Evolutionary conservation across 2,888 invertebrate genomes (phyloP).

Genomic region (Catocala nupta): DNA sequence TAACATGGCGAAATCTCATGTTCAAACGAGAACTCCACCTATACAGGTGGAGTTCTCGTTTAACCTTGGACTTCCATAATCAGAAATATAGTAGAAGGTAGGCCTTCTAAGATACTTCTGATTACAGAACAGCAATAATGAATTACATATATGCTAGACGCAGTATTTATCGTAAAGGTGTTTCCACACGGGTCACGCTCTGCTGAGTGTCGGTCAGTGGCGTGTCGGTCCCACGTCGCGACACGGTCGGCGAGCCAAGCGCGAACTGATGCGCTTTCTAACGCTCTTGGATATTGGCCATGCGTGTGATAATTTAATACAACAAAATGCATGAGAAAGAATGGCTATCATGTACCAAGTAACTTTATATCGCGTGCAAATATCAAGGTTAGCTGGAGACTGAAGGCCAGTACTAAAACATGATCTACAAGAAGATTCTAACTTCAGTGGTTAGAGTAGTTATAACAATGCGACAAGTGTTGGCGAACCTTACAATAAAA

Average conservation of each 20-base stretch:
- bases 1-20: no score
- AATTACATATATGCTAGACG: conserved; percentile 29
- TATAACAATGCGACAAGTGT: no score
- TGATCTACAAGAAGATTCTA: background rate
- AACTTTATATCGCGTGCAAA: conserved; percentile 26
- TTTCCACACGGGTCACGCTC: conserved; percentile 69
- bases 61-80: no score
- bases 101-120: no score
- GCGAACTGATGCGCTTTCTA: conserved; percentile 82
- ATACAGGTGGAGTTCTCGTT: no score
- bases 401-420: background rate
- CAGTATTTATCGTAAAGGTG: conserved; percentile 52
- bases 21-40: no score
- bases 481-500: no score
- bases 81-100: no score
- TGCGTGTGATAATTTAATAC: conserved; percentile 52
- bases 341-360: conserved; percentile 23
- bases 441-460: no score
- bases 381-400: conserved; percentile 20
- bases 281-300: conserved; percentile 57
- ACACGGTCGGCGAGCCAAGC: conserved; percentile 74
- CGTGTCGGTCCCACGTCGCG: conserved; percentile 70
- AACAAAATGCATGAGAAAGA: conserved; percentile 40
- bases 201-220: conserved; percentile 79
- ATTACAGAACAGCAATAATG: conserved; percentile 15